Evolutionary conservation across 2,797 vertebrate species (phyloP), one percentile per base, ranked within the genome.

Genomic region (Numenius phaeopus): DNA sequence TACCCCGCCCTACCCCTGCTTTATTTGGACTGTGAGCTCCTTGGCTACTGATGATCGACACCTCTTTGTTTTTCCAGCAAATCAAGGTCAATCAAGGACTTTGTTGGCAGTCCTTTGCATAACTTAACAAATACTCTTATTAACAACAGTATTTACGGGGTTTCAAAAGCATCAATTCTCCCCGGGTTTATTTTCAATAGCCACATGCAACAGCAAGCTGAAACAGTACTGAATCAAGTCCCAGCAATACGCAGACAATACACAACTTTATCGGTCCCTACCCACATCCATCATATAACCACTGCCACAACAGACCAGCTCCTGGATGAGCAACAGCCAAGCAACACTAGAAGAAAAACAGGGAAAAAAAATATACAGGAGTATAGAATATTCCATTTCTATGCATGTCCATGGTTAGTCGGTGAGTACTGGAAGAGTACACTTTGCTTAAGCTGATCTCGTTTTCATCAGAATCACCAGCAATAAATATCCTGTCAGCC

Each of bases 11-110:
- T 32, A 52, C 6, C 49, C 23, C 46, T 83, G 85, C 90, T 95
- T 88, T 95, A 78, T 91, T 94, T 96, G 91, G 65, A 81, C 59
- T 75, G 32, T 24, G 32, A 86, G 69, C 29, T 93, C 73, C 92
- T 86, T 87, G 67, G 69, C 80, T 96, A 72, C 90, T 57, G 87
- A 67, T 78, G 42, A 78, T 37, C 0, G 2, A 81, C 69, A 83
- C 18, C 37, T 86, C 88, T 78, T 66, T 93, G 73, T 94, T 95
- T 92, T 79, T 19, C 17, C 50, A 89, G 73, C 55, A 79, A 14
- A 24, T 42, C 61, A 24, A 83, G 13, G 26, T 87, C 47, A 90
- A 58, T 57, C 70, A 77, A 50, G 54, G 65, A 72, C 37, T 71
- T 67, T 6, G 7, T 5, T 81, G 46, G 29, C 62, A 72, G 66